A percentile compares a stretch with the other conserved stretches of the same genome.
Evolutionary conservation across 2,113 vertebrate species (phyloP).

Genomic region (Pardalotus punctatus): DNA sequence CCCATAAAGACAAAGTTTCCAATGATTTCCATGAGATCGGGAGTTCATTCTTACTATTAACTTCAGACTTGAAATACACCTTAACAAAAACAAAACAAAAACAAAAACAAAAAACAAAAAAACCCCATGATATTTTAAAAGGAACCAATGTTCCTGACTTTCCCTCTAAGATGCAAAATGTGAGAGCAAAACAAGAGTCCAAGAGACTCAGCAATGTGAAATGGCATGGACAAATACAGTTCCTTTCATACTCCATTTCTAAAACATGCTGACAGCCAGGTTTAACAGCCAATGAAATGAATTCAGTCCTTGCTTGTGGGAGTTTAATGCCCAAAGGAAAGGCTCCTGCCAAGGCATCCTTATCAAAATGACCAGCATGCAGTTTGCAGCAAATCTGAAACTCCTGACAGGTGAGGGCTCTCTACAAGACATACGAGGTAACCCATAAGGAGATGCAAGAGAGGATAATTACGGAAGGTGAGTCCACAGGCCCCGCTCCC

Average conservation of each 20-base stretch:
- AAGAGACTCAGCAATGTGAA: neutral
- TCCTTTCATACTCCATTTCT: neutral
- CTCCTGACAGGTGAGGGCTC: neutral
- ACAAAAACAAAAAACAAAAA: too few relatives aligned
- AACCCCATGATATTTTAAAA: neutral
- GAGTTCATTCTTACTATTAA: neutral
- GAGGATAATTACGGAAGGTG: neutral
- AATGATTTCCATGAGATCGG: neutral
- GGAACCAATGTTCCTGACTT: neutral
- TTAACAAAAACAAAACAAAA: neutral
- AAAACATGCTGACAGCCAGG: neutral
- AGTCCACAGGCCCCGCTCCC: neutral
- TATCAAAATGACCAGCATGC: neutral
- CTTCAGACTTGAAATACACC: neutral
- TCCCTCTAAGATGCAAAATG: neutral
- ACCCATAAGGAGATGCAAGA: neutral
- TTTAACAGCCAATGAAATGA: neutral
- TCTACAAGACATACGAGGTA: accelerated
- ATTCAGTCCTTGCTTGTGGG: neutral
- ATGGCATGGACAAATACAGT: neutral
- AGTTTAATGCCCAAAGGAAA: neutral
- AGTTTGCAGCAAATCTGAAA: neutral
- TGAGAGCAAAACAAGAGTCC: neutral
- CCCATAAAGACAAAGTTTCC: neutral
- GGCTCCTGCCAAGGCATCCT: neutral